Evolutionary conservation across 2,888 invertebrate genomes (phyloP), one percentile per base, ranked within the genome.

Genomic region (Escarpia spicata): DNA sequence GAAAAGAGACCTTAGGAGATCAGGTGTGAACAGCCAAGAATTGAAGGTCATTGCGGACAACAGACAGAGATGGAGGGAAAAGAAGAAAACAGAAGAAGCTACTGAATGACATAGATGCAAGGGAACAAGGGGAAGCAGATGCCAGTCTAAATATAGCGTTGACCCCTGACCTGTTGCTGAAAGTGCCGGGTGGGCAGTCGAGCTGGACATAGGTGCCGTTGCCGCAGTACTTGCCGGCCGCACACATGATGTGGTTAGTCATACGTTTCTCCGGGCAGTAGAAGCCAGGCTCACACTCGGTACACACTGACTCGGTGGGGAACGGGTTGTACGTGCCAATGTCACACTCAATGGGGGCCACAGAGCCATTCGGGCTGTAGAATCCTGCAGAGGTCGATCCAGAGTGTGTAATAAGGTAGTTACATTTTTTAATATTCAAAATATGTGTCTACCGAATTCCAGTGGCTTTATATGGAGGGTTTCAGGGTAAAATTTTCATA

Each of bases 111-210:
- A 37, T 37, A 37, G 37, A 37, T 1, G 37, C 37, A 37, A 37
- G 37, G 37, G 37, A 37, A 37, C 37, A 37, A 37, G 37, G 37
- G 37, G 37, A 37, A 26, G 89, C 0, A 91, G 6, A 52, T 19
- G 12, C 31, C n/a, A 1, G 90, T 90, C 31, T 19, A 90, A 12
- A 19, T 90, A 31, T 15, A 92, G 92, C 8, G 12, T 45, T 3
- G 43, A 31, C 43, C 31, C 94, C 95, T 93, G 93, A 96, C 96
- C 93, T 94, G 93, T 96, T 96, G 12, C 95, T 94, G 94, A 93
- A 96, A 52, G 96, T 96, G 92, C 96, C 96, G 0, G 96, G 95
- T 26, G 95, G 95, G 93, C 96, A 96, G 91, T 95, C 95, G n/a
- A 93, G 92, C 9, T 95, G 95, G 15, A 95, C 95, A 45, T 95